Evolutionary conservation across 2,888 invertebrate genomes (phyloP).

Genomic region (Polymixis flavicincta): DNA sequence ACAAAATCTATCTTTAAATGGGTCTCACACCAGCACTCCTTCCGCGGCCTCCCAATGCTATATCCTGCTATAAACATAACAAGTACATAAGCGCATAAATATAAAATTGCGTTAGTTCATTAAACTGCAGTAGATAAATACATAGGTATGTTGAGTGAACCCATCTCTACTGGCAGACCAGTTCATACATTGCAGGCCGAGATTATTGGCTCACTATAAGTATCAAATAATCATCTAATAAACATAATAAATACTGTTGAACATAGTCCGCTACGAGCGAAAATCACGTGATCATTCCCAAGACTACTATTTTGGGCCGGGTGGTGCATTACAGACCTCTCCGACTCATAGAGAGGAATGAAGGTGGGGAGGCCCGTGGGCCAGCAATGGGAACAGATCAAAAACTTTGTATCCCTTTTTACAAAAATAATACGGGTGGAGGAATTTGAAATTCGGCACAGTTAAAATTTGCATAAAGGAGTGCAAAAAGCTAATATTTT

Average conservation of each 20-base stretch:
- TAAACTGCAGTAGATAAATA: constrained; percentile 66
- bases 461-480: too few relatives aligned
- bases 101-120: constrained; percentile 67
- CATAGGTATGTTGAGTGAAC: constrained; percentile 70
- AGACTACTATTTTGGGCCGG: background rate
- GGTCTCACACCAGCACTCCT: constrained; percentile 25
- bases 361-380: background rate
- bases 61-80: constrained; percentile 36
- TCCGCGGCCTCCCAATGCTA: constrained; percentile 34
- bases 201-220: constrained; percentile 20
- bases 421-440: too few relatives aligned
- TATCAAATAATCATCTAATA: background rate
- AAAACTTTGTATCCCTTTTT: too few relatives aligned
- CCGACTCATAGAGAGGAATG: background rate
- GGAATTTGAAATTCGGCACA: too few relatives aligned
- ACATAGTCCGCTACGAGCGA: background rate
- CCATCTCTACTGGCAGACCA: constrained; percentile 80
- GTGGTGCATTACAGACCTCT: too few relatives aligned
- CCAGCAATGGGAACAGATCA: background rate
- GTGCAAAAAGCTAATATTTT: too few relatives aligned
- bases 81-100: constrained; percentile 52
- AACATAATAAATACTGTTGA: background rate
- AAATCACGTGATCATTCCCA: background rate
- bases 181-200: constrained; percentile 73
- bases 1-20: constrained; percentile 46